Evolutionary conservation across 2,888 invertebrate species (phyloP), one percentile per base, ranked within the genome.

Genomic region (Eubasilissa splendida): DNA sequence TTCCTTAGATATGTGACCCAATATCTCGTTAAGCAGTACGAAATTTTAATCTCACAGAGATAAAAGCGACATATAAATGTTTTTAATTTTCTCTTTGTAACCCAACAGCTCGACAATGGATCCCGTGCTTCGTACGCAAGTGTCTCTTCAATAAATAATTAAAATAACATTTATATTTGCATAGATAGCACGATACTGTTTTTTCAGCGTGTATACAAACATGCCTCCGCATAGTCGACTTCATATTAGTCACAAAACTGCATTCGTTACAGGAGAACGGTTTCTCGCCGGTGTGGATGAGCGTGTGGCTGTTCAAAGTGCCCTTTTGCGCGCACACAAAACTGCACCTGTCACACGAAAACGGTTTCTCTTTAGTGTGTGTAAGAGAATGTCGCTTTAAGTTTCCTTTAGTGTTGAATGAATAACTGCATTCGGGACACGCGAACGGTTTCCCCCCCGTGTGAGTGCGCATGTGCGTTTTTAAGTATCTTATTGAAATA

Each of bases 391-490:
- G 60, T 31, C 33, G 22, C 31, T 63, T 31, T 31, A 74, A 42
- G 31, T 74, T 58, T 10, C 22, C 22, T 11, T 56, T 22, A 33
- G 31, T 52, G 10, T 10, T 14, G 12, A 22, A 74, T 11, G 58
- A n/a, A 56, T 22, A 56, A n/a, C 58, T 33, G n/a, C 74, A 74
- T 11, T 56, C 12, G 1, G 14, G 33, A 59, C 74, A 74, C 11
- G 74, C 58, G 22, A 33, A 31, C 2, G 22, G 22, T 14, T 63
- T 42, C 77, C 80, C 53, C 14, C 87, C 87, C 0, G 80, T 77
- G 80, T 86, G 85, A 84, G 87, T 85, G 84, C 85, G 86, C 79
- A 87, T 86, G 7, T 88, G 84, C 10, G 42, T 76, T 4, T 42
- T 76, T 42, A 42, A 59, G 58, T 56, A 22, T 22, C 22, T 22